phyloP scores from a whole-genome alignment of 2,888 invertebrate genomes.

The Merodon equestris region DNA sequence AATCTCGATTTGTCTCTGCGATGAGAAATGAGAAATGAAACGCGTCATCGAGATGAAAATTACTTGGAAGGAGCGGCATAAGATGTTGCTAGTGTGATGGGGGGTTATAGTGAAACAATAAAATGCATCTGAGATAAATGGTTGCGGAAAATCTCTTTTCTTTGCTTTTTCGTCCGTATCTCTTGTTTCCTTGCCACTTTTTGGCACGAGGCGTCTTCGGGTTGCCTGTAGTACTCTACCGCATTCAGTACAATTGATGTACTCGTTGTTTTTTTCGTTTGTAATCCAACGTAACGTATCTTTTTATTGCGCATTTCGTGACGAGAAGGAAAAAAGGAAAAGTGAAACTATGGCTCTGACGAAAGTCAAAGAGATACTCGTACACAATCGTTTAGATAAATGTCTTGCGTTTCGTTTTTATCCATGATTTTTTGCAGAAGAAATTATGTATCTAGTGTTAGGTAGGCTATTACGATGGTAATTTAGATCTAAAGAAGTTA shows the following conservation, averaged over 20 bases:
- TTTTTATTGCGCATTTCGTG: slow-evolving; percentile 53
- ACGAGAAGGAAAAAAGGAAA: slow-evolving; percentile 32
- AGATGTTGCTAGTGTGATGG: slow-evolving; percentile 6
- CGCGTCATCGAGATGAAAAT: slow-evolving; percentile 4
- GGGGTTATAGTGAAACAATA: not conserved
- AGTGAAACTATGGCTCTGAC: slow-evolving; percentile 48
- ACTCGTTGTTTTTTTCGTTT: slow-evolving; percentile 13
- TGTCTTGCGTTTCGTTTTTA: slow-evolving; percentile 2
- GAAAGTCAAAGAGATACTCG: slow-evolving; percentile 41
- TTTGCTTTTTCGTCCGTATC: not conserved
- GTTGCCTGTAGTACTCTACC: too few relatives aligned
- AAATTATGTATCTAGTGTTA: slow-evolving; percentile 27
- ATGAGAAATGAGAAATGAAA: slow-evolving; percentile 40
- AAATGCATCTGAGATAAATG: slow-evolving; percentile 45
- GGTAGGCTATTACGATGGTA: not conserved
- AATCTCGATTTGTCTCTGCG: slow-evolving; percentile 52
- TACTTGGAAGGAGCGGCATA: not conserved
- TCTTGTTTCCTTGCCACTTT: not conserved
- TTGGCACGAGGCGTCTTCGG: slow-evolving; percentile 33
- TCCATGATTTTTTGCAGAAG: slow-evolving; percentile 11
- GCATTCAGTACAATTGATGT: not conserved
- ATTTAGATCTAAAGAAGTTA: slow-evolving; percentile 21
- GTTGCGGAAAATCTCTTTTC: slow-evolving; percentile 43
- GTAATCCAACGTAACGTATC: slow-evolving; percentile 23
- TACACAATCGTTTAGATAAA: slow-evolving; percentile 14